Evolutionary conservation across 2,113 vertebrate genomes (phyloP).

Genomic region (Ceuthmochares aereus): DNA sequence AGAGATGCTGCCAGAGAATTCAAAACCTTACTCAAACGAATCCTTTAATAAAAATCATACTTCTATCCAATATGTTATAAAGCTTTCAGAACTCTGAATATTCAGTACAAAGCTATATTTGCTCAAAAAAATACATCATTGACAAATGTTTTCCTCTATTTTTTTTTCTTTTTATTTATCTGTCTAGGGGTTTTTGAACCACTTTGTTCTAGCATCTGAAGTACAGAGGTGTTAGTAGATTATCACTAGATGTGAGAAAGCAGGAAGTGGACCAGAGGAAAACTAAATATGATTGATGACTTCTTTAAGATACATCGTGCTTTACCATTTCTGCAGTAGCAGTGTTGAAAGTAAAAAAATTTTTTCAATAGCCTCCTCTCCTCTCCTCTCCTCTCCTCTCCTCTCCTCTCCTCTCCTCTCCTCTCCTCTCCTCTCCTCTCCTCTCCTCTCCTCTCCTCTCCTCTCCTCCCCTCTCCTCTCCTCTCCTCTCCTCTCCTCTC

Average conservation of each 20-base stretch:
- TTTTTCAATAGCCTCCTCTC: neutral
- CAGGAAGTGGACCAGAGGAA: neutral
- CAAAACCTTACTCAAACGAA: neutral
- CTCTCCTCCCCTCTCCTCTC: neutral
- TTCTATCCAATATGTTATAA: neutral
- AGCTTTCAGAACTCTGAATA: neutral
- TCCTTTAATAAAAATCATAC: neutral
- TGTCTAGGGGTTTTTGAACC: neutral
- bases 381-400: too few relatives aligned
- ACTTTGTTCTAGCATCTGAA: neutral
- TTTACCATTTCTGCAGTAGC: neutral
- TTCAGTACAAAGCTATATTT: neutral
- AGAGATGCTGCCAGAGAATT: neutral
- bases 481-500: neutral
- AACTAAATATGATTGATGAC: neutral
- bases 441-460: too few relatives aligned
- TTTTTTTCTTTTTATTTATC: neutral
- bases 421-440: too few relatives aligned
- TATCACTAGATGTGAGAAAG: neutral
- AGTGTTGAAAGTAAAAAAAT: neutral
- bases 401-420: neutral
- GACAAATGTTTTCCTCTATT: neutral
- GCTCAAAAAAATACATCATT: neutral
- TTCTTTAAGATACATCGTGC: neutral
- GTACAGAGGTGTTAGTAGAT: neutral